Base-by-base conservation (phyloP, 1,140 invertebrate genomes). In the Diorhabda sublineata region DNA sequence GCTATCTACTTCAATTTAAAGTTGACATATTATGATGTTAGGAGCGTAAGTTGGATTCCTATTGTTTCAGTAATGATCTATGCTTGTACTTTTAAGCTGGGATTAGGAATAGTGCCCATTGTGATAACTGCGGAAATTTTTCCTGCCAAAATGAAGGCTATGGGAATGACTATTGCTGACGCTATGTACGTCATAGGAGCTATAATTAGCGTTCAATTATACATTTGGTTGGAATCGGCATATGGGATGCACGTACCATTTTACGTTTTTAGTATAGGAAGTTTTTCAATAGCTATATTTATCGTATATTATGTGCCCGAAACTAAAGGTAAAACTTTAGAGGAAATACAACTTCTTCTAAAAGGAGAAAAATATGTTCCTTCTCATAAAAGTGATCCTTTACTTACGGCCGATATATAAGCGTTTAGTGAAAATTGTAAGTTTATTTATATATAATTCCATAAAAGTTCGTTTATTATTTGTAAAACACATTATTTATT, bases 171-270 rank as follows among this genome's bases (percentile, higher is more conserved):
- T 3, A 61, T 75, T 61, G 67, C 72, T 4, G 74, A 77, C 70
- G 56, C 58, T 26, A 66, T 71, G 56, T 74, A 75, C 62, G 66
- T 73, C 26, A 42, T 74, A 42, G 69, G 70, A 75, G 87, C 85
- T 1, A 91, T 91, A 73, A 61, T 90, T n/a, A 84, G 91, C 2
- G 90, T 90, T 6, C 87, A 87, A 75, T 84, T 86, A 69, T 92
- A 89, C 44, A 44, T 45, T 4, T 44, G 8, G n/a, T 60, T 74
- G n/a, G 61, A n/a, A 43, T 4, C 67, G 5, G 42, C 43, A 43
- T 74, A 67, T 52, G 71, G 73, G 44, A 64, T 71, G 26, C 59
- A 73, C 57, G 68, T 62, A 26, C 73, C 73, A 62, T 74, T 74
- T 69, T 74, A 73, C 64, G 9, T 74, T 2, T 74, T 74, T 57